A percentile compares a stretch with the other conserved stretches of the same genome.
These are phyloP conservation scores for Microtus ochrogaster DNA, from an alignment of 2,113 vertebrate species.

Conservation along the genomic window DNA sequence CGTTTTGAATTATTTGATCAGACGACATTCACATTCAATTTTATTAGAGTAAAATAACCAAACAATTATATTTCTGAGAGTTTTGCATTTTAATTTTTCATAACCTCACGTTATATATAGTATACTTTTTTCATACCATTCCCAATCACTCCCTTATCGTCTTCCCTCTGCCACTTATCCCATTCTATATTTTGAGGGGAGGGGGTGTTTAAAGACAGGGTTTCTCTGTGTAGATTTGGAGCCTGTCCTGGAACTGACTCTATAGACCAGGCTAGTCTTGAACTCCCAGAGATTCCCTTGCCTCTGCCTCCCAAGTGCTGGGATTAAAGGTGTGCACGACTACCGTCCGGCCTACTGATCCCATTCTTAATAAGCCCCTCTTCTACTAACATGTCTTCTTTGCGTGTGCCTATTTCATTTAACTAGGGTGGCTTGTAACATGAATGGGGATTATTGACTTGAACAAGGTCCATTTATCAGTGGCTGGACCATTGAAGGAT, in stretches of 20 bases:
- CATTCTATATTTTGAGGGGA: neutral
- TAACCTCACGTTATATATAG: neutral
- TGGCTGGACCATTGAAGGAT: neutral
- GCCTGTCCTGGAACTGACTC: too few species aligned
- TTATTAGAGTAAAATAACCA: neutral
- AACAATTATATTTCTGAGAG: neutral
- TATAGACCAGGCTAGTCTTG: too few species aligned
- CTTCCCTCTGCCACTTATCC: neutral
- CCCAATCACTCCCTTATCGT: neutral
- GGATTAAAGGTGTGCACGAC: too few species aligned
- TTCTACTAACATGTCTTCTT: neutral
- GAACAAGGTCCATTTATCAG: neutral
- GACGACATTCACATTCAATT: neutral
- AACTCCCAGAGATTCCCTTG: too few species aligned
- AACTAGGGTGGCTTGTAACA: neutral
- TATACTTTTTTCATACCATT: neutral
- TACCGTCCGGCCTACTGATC: too few species aligned
- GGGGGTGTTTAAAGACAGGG: too few species aligned
- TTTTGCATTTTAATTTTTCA: neutral
- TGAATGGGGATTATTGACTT: neutral
- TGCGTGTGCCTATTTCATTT: neutral
- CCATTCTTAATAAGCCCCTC: neutral
- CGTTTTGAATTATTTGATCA: conserved; percentile 9
- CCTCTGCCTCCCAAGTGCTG: too few species aligned
- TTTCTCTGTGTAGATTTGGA: too few species aligned